Evolutionary conservation across 2,113 vertebrate genomes (phyloP).

Genomic region (Semicossyphus pulcher): DNA sequence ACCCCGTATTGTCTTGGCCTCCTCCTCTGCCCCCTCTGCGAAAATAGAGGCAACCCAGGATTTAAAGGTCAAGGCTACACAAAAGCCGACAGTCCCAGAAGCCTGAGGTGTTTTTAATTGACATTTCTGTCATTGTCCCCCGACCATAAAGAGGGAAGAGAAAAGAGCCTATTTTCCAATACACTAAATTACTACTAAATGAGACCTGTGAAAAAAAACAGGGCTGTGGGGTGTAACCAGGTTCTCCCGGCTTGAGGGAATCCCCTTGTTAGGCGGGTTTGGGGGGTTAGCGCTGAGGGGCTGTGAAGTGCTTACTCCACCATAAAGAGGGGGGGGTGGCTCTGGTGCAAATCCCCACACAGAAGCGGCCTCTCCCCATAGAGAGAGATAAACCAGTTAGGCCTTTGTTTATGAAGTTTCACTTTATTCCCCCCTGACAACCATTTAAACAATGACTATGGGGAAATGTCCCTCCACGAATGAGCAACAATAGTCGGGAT

Average conservation of each 20-base stretch:
- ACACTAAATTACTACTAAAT: constrained; percentile 81
- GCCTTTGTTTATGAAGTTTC: constrained; percentile 93
- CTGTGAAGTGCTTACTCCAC: constrained; percentile 81
- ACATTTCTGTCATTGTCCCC: constrained; percentile 82
- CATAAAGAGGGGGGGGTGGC: constrained; percentile 81
- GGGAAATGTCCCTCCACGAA: constrained; percentile 92
- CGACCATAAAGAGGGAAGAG: constrained; percentile 65
- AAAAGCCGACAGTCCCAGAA: constrained; percentile 75
- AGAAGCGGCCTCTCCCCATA: constrained; percentile 84
- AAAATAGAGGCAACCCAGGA: constrained; percentile 83
- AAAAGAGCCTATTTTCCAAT: constrained; percentile 68
- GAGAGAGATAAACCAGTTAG: constrained; percentile 90
- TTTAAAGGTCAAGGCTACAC: constrained; percentile 86
- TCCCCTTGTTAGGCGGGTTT: constrained; percentile 76
- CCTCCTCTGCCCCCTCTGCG: constrained; percentile 69
- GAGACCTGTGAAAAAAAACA: constrained; percentile 75
- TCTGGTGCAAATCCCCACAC: constrained; percentile 87
- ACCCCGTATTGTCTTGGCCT: constrained; percentile 71
- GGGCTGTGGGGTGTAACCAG: constrained; percentile 72
- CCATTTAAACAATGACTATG: constrained; percentile 98
- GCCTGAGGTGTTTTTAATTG: constrained; percentile 85
- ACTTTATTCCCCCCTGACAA: constrained; percentile 97
- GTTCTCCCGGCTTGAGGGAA: constrained; percentile 75
- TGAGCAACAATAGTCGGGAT: constrained; percentile 90
- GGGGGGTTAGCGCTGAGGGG: constrained; percentile 67